Conservation (phyloP, 2,888 invertebrate species). For the Arge pagana region DNA sequence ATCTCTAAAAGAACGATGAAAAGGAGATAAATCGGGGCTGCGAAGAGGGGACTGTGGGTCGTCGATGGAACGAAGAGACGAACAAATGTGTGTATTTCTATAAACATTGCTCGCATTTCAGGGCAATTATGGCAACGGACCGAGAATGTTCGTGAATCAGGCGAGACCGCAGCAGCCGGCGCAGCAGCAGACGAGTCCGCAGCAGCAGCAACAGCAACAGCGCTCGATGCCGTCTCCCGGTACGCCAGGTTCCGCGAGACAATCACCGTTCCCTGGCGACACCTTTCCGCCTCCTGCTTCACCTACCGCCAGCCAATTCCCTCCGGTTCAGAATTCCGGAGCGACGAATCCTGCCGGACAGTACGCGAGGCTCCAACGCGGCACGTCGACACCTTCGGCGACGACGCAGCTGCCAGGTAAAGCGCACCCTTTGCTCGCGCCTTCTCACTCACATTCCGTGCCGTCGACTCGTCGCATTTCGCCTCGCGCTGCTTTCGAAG, state of each 20-base stretch:
- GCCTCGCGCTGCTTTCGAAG: too few relatives aligned
- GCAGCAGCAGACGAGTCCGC: conserved; percentile 38
- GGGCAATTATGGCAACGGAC: conserved; percentile 54
- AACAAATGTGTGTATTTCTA: background rate
- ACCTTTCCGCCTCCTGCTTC: conserved; percentile 63
- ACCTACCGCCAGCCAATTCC: conserved; percentile 59
- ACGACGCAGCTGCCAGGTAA: conserved; percentile 67
- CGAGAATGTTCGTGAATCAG: conserved; percentile 56
- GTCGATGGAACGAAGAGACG: too few relatives aligned
- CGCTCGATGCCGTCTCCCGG: conserved; percentile 79
- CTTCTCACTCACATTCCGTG: background rate
- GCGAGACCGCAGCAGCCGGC: conserved; percentile 55
- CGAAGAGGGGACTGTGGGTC: too few relatives aligned
- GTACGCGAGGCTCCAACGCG: conserved; percentile 66
- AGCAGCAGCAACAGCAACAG: conserved; percentile 61
- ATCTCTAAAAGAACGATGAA: too few relatives aligned
- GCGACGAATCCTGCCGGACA: conserved; percentile 55
- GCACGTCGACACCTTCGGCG: conserved; percentile 63
- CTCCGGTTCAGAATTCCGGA: conserved; percentile 51
- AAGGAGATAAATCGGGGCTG: too few relatives aligned
- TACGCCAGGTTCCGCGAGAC: conserved; percentile 61
- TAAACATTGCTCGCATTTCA: conserved; percentile 28
- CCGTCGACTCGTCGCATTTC: background rate
- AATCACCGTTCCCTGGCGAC: conserved; percentile 63
- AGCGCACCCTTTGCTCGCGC: background rate